phyloP scores from a whole-genome alignment of 2,888 invertebrate genomes.

The Tanaodytes sp. region DNA sequence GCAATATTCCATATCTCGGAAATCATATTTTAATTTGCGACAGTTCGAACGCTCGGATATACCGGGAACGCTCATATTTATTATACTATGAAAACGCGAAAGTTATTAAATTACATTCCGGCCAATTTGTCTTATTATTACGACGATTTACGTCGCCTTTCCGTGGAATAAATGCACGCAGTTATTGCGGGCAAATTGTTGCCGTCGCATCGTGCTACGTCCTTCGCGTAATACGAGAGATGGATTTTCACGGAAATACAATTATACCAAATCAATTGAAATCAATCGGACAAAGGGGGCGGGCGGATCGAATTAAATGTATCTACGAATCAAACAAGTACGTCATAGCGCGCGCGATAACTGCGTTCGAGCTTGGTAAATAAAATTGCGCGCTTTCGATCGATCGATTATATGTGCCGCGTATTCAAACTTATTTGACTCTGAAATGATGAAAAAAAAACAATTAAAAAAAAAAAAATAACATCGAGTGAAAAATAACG shows the following conservation, averaged over 20 bases:
- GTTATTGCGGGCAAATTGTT: slow-evolving; percentile 23
- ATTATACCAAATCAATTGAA: slow-evolving; percentile 8
- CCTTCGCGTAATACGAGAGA: slow-evolving; percentile 6
- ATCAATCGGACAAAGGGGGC: slow-evolving; percentile 3
- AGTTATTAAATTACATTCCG: slow-evolving; percentile 37
- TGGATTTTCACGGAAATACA: slow-evolving; percentile 10
- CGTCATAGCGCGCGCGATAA: slow-evolving; percentile 1
- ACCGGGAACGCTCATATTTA: too few species aligned
- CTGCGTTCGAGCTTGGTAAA: slow-evolving; percentile 12
- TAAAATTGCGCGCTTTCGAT: not conserved
- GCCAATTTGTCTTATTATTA: slow-evolving; percentile 36
- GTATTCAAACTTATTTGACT: too few species aligned
- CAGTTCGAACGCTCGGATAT: too few species aligned
- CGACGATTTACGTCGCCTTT: slow-evolving; percentile 2
- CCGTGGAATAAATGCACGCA: slow-evolving; percentile 17
- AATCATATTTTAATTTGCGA: too few species aligned
- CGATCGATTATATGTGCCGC: slow-evolving; percentile 20
- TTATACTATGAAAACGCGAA: slow-evolving; percentile 23
- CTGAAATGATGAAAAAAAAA: too few species aligned
- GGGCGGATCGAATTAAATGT: slow-evolving; percentile 3
- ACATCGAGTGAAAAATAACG: too few species aligned
- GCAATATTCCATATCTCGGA: too few species aligned
- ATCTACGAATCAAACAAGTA: not conserved
- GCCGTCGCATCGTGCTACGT: slow-evolving; percentile 2
- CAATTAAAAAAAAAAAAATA: too few species aligned